Conservation (phyloP, 2,888 invertebrate species). For the Athetis lepigone region DNA sequence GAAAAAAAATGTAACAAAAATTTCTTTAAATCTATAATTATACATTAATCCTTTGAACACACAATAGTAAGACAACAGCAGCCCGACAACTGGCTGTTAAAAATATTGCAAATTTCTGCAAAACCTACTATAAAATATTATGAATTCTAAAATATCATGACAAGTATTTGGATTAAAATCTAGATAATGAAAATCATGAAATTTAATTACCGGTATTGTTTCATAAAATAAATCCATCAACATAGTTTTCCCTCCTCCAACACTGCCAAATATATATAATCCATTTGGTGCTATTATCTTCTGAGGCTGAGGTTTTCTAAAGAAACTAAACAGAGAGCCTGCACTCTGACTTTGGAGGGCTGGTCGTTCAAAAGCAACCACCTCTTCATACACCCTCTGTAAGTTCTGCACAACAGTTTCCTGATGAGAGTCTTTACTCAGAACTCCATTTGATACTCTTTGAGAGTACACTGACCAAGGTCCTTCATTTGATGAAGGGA, state of each 20-base stretch:
- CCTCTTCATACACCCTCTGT: conserved; percentile 92
- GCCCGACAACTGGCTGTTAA: no score
- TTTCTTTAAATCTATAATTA: background rate
- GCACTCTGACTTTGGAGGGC: conserved; percentile 63
- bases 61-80: no score
- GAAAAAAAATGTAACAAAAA: conserved; percentile 49
- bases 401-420: conserved; percentile 92
- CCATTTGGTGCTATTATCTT: conserved; percentile 93
- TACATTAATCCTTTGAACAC: background rate
- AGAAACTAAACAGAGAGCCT: conserved; percentile 79
- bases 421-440: conserved; percentile 94
- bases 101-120: background rate
- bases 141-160: background rate
- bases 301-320: conserved; percentile 78
- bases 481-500: conserved; percentile 69
- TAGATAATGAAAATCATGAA: background rate
- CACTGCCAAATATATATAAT: conserved; percentile 96
- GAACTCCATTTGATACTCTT: conserved; percentile 90
- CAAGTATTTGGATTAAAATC: background rate
- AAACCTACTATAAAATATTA: background rate
- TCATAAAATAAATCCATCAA: conserved; percentile 99
- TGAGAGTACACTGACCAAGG: conserved; percentile 90
- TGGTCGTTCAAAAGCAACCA: conserved; percentile 90
- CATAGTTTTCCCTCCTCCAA: conserved; percentile 99
- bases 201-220: conserved; percentile 79